These are phyloP conservation scores for Sylvia borin DNA, from an alignment of 2,797 vertebrate species.

Conservation along the genomic window DNA sequence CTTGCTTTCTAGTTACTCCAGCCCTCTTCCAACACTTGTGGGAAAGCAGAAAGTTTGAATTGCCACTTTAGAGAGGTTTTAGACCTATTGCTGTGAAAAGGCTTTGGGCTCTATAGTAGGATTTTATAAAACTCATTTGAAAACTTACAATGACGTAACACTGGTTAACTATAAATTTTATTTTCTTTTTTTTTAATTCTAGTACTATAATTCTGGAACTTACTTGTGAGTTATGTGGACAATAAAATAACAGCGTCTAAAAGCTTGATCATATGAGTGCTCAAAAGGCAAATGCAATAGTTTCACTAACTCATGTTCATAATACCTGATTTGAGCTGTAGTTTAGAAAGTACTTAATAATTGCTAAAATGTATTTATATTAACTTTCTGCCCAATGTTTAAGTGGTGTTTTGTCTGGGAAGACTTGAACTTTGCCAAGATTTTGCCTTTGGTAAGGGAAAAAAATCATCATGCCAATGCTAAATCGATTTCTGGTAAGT, in stretches of 20 bases:
- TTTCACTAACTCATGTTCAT: background rate
- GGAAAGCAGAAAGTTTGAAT: background rate
- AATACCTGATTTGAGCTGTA: background rate
- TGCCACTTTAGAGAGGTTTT: background rate
- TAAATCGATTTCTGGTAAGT: background rate
- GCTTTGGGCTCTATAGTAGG: background rate
- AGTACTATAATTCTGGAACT: background rate
- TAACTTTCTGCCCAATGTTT: background rate
- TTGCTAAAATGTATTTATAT: background rate
- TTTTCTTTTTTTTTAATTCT: background rate
- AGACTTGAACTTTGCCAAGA: background rate
- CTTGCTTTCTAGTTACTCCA: background rate
- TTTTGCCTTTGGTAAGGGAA: background rate
- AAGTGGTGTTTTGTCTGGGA: background rate
- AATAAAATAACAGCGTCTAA: background rate
- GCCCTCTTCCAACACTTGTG: background rate
- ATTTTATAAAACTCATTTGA: background rate
- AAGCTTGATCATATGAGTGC: background rate
- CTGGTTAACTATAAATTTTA: background rate
- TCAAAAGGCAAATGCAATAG: background rate
- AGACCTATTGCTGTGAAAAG: background rate
- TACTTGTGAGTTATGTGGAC: background rate
- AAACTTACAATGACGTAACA: background rate
- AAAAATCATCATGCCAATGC: background rate
- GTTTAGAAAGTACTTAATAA: background rate